Evolutionary conservation across 2,797 vertebrate species (phyloP), one percentile per base, ranked within the genome.

Genomic region (Phyllotis vaccarum): DNA sequence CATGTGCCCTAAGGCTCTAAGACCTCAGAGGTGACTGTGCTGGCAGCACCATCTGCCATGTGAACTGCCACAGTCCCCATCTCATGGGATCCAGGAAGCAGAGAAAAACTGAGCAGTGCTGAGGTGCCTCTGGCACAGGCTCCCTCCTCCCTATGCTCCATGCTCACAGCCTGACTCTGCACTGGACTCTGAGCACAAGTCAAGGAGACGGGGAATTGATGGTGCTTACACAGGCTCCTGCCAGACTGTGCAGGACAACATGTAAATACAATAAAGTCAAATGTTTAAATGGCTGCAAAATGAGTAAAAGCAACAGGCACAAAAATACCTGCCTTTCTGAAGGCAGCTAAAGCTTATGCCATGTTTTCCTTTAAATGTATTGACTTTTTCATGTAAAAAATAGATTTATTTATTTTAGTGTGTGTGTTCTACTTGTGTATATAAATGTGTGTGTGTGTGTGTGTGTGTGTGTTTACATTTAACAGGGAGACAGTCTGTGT

Each of bases 81-180:
- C 46, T 49, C 46, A 49, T 49, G 46, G 46, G 46, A 49, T 49
- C 5, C 46, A 49, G 9, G 46, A 49, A 9, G 9, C 5, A 49
- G 46, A 49, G 46, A 49, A 9, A 49, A 49, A 49, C 46, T 49
- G 46, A 49, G 46, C 46, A 49, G 46, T 49, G 46, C 46, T 49
- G 46, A 49, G 46, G 46, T 49, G 16, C 1, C 37, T 70, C 14
- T 29, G 22, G 4, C 46, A 1, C 0, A 5, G 21, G 3, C 5
- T 34, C 27, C 34, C 5, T 5, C 0, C 2, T 86, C 3, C 14
- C 7, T 22, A 0, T 37, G 52, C 1, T 1, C 24, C 17, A 6
- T 1, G 34, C 16, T 54, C 10, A 12, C 3, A 54, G 46, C 0
- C 46, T 16, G 7, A 12, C 10, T 31, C 40, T 52, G 10, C 17